phyloP scores from a whole-genome alignment of 2,113 vertebrate genomes.

The Lepisosteus oculatus region DNA sequence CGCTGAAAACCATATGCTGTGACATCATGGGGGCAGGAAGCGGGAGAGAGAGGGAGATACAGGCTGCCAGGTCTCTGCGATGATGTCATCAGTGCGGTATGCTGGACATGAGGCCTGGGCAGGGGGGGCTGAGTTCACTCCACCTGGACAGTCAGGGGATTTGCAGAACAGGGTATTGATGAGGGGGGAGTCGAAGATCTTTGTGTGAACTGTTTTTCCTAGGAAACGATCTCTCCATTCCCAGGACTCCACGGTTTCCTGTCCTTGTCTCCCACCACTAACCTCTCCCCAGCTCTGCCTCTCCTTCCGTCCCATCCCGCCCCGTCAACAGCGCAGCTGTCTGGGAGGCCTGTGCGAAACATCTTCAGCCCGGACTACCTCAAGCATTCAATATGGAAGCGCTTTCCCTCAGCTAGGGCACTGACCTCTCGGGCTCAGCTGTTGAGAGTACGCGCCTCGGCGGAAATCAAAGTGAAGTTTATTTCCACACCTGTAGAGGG shows the following conservation, averaged over 20 bases:
- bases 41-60: conserved; percentile 44
- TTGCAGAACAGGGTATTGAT: neutral
- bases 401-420: too few relatives aligned
- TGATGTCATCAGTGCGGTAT: conserved; percentile 74
- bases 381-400: too few relatives aligned
- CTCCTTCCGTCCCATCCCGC: too few relatives aligned
- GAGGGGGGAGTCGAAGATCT: conserved; percentile 18
- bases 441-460: too few relatives aligned
- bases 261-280: too few relatives aligned
- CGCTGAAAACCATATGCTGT: conserved; percentile 77
- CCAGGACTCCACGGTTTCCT: neutral
- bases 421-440: too few relatives aligned
- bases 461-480: too few relatives aligned
- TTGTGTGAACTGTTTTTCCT: conserved; percentile 32
- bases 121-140: conserved; percentile 50
- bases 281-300: too few relatives aligned
- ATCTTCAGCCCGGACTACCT: too few relatives aligned
- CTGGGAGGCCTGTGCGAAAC: too few relatives aligned
- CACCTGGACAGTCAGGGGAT: conserved; percentile 65
- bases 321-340: too few relatives aligned
- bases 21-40: conserved; percentile 77
- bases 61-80: conserved; percentile 63
- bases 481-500: too few relatives aligned
- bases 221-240: conserved; percentile 22
- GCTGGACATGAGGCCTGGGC: conserved; percentile 57